A percentile compares a stretch with the other conserved stretches of the same genome.
Evolutionary conservation across 1,140 invertebrate species (phyloP).

Genomic region (Drosophila pseudoananassae): DNA sequence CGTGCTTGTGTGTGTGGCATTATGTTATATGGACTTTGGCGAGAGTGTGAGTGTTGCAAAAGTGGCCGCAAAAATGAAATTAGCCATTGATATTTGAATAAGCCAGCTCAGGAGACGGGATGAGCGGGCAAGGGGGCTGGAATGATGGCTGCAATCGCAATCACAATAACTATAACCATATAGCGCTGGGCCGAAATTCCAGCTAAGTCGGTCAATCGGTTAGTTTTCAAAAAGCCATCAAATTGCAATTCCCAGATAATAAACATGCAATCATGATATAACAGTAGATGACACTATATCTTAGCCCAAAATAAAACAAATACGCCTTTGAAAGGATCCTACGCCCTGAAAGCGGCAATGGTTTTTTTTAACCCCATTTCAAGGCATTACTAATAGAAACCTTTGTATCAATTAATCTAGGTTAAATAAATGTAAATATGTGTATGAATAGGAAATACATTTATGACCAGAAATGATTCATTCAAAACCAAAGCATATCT

Average conservation of each 20-base stretch:
- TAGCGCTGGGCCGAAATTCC: conserved; percentile 19
- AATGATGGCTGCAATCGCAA: conserved; percentile 39
- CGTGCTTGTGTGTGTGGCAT: conserved; percentile 37
- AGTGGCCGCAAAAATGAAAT: conserved; percentile 72
- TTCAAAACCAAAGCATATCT: background rate
- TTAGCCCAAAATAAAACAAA: background rate
- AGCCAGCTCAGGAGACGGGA: conserved; percentile 13
- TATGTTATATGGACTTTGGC: conserved; percentile 41
- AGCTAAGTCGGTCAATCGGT: conserved; percentile 34
- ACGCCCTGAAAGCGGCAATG: background rate
- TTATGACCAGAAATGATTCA: conserved; percentile 9
- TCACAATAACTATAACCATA: conserved; percentile 27
- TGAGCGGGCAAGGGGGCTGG: background rate
- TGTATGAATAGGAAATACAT: background rate
- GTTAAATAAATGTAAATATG: conserved; percentile 11
- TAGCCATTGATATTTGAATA: conserved; percentile 60
- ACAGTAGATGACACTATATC: background rate
- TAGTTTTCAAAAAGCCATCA: background rate
- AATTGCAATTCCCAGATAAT: background rate
- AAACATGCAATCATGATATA: background rate
- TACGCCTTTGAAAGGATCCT: background rate
- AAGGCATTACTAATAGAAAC: background rate
- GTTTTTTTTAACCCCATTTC: background rate
- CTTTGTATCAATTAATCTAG: background rate
- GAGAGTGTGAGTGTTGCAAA: conserved; percentile 67